Conservation (phyloP, 2,113 vertebrate species). For the Verasper variegatus region DNA sequence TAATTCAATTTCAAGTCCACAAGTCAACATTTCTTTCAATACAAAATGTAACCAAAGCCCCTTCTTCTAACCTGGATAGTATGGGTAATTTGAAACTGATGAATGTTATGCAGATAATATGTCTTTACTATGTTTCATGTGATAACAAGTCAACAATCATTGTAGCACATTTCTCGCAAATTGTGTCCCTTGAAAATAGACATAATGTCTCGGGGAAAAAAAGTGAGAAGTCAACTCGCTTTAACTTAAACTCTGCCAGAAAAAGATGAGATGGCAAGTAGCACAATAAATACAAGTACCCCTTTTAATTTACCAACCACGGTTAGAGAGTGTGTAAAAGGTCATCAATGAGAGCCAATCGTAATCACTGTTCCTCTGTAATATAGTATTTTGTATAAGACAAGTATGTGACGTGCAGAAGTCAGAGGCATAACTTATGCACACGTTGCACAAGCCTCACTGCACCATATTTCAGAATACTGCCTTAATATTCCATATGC, state of each 20-base stretch:
- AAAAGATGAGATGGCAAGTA: no score
- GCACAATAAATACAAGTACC: no score
- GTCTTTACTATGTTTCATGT: no score
- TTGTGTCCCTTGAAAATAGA: not conserved
- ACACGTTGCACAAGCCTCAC: not conserved
- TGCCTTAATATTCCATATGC: constrained; percentile 25
- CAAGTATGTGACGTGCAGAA: not conserved
- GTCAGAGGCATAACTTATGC: not conserved
- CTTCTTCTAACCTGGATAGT: no score
- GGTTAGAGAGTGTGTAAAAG: no score
- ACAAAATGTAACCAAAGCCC: no score
- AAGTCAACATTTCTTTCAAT: no score
- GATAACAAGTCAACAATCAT: not conserved
- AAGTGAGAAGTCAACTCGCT: no score
- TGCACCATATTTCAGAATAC: not conserved
- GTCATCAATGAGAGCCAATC: not conserved
- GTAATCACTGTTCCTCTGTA: not conserved
- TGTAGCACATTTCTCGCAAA: not conserved
- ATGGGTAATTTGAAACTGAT: not conserved
- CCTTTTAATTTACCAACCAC: no score
- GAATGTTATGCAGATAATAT: not conserved
- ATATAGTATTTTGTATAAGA: not conserved
- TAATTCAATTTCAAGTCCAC: no score
- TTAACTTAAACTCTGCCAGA: no score
- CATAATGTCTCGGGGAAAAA: not conserved